Conservation (phyloP, 2,113 vertebrate species). For the Tragelaphus scriptus region DNA sequence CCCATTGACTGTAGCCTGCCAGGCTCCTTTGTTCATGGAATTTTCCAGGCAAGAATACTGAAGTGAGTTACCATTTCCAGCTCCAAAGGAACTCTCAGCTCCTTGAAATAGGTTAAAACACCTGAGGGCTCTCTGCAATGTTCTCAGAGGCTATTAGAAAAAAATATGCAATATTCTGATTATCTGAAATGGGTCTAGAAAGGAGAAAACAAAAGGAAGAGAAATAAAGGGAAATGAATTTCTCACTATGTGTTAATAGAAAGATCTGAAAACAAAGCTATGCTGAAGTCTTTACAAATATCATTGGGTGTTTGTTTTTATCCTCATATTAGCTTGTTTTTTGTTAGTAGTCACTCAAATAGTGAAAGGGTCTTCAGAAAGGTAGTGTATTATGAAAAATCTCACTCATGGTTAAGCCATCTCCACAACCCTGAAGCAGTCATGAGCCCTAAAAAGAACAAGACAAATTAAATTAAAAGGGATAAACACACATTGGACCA, state of each 20-base stretch:
- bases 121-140: neutral
- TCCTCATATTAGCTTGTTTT: neutral
- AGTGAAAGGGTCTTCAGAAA: neutral
- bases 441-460: neutral
- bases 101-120: neutral
- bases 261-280: neutral
- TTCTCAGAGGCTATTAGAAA: neutral
- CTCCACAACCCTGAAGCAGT: neutral
- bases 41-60: neutral
- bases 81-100: neutral
- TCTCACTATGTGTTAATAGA: neutral
- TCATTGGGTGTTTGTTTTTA: neutral
- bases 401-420: neutral
- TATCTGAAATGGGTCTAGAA: neutral
- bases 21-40: neutral
- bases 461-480: constrained; percentile 21
- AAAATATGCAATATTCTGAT: neutral
- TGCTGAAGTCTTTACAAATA: neutral
- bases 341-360: neutral
- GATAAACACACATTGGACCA: neutral
- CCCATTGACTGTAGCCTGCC: neutral
- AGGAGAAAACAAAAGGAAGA: neutral
- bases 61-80: neutral
- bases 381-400: neutral
- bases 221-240: neutral